Evolutionary conservation across 2,888 invertebrate genomes (phyloP).

Genomic region (Nomada fucata): DNA sequence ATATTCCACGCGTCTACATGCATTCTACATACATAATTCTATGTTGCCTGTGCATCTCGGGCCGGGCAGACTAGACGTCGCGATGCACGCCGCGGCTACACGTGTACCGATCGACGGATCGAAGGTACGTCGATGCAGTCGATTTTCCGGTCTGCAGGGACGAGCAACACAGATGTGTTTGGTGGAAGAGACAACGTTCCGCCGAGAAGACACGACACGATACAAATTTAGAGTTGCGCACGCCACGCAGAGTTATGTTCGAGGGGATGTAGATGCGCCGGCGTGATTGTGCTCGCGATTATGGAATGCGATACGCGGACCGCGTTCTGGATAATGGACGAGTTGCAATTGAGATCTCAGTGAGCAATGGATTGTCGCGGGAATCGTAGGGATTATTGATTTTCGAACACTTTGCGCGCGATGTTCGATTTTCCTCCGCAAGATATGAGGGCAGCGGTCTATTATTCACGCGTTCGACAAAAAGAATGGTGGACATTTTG

Average conservation of each 20-base stretch:
- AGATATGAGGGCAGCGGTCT: too few relatives aligned
- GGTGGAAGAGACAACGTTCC: conserved; percentile 1
- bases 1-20: conserved; percentile 43
- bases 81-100: background rate
- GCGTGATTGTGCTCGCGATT: conserved; percentile 12
- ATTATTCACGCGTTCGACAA: too few relatives aligned
- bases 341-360: conserved; percentile 2
- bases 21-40: conserved; percentile 49
- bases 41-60: background rate
- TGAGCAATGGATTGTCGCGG: background rate
- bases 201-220: background rate
- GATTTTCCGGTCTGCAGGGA: conserved; percentile 8
- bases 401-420: background rate
- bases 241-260: conserved; percentile 8
- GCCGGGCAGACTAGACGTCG: background rate
- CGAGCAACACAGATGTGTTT: background rate
- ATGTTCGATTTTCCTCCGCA: too few relatives aligned
- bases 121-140: background rate
- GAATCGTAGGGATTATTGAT: background rate
- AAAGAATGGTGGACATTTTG: too few relatives aligned
- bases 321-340: background rate
- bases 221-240: conserved; percentile 16
- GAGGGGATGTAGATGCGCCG: conserved; percentile 10
- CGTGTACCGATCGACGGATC: conserved; percentile 12
- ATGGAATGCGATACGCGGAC: conserved; percentile 7